These are phyloP conservation scores for Tetragnatha versicolor DNA, from an alignment of 1,140 invertebrate species.

Conservation along the genomic window DNA sequence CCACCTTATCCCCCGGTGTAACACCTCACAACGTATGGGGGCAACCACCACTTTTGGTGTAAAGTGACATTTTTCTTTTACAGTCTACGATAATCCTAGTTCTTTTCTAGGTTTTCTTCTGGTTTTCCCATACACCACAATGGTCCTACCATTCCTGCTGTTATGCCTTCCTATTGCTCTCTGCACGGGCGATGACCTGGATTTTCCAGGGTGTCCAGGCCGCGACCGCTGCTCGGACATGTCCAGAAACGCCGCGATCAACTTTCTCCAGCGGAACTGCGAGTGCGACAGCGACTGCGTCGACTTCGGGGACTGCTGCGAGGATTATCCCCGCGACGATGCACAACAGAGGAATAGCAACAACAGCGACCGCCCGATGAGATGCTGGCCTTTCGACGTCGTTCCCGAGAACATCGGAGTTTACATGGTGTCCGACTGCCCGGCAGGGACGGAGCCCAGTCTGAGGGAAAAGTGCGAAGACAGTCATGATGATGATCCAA, in stretches of 20 bases:
- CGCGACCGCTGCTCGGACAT: not conserved
- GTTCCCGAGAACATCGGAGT: not conserved
- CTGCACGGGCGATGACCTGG: not conserved
- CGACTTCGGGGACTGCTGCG: conserved; percentile 25
- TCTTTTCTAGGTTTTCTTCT: too few relatives aligned
- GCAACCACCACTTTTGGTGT: too few relatives aligned
- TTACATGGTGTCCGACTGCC: conserved; percentile 9
- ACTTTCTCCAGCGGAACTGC: conserved; percentile 23
- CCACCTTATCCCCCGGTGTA: too few relatives aligned
- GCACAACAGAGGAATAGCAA: too few relatives aligned
- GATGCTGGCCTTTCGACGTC: not conserved
- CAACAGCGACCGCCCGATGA: not conserved
- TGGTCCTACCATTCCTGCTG: too few relatives aligned
- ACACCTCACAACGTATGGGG: too few relatives aligned
- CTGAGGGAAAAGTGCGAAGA: conserved; percentile 8
- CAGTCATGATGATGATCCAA: conserved; percentile 61
- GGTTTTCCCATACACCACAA: too few relatives aligned
- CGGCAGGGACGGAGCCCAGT: too few relatives aligned
- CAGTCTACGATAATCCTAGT: too few relatives aligned
- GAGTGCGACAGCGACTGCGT: conserved; percentile 14
- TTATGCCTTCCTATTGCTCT: too few relatives aligned
- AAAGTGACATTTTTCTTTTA: too few relatives aligned
- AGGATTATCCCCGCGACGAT: not conserved
- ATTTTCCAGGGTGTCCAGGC: not conserved
- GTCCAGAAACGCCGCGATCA: not conserved